Percentiles rank a stretch among this genome's conserved stretches.
These are phyloP conservation scores for Apteryx mantelli DNA, from an alignment of 2,113 vertebrate genomes.

Conservation along the genomic window DNA sequence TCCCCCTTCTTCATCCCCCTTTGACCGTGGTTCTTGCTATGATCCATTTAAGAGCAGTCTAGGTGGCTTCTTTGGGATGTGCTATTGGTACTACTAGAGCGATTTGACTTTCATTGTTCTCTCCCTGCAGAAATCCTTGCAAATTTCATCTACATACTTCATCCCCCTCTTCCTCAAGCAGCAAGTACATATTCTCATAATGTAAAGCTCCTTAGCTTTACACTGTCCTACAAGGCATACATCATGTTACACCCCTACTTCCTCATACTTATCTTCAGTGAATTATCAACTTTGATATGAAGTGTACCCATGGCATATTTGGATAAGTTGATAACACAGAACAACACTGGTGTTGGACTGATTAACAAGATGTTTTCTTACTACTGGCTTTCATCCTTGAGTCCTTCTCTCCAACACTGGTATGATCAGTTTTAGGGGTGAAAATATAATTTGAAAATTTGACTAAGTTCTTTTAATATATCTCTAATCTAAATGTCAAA, in stretches of 20 bases:
- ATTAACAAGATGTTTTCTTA: background rate
- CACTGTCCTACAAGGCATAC: rapidly evolving
- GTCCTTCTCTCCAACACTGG: background rate
- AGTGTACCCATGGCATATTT: background rate
- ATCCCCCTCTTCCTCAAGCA: background rate
- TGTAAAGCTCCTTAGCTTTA: background rate
- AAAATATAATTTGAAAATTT: background rate
- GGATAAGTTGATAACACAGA: background rate
- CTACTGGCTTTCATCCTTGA: background rate
- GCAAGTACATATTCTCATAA: background rate
- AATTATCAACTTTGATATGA: background rate
- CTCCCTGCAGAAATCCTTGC: background rate
- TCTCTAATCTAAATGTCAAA: background rate
- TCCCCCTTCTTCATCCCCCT: background rate
- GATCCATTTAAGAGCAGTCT: background rate
- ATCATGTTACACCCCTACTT: background rate
- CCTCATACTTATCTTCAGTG: background rate
- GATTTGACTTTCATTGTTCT: background rate
- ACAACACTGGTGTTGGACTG: background rate
- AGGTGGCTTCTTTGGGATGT: background rate
- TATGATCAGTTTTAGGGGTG: background rate
- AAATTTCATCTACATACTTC: background rate
- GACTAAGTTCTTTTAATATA: background rate
- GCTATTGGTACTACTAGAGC: rapidly evolving
- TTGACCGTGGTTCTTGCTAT: background rate